These are phyloP conservation scores for Halocaridina rubra DNA, from an alignment of 2,888 invertebrate genomes.

Conservation along the genomic window DNA sequence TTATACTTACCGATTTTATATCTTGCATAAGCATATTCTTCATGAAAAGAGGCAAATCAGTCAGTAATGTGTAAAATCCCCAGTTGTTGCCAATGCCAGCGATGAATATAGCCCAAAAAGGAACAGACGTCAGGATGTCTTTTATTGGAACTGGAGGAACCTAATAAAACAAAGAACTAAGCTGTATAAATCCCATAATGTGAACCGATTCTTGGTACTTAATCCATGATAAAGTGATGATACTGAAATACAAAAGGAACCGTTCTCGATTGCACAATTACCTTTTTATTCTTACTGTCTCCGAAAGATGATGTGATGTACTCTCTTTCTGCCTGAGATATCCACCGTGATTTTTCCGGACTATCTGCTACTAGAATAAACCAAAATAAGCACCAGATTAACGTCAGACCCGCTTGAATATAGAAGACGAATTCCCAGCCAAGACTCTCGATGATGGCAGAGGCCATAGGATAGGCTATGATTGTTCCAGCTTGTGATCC, in stretches of 20 bases:
- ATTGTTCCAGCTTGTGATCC: conserved; percentile 78
- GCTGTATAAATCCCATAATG: background rate
- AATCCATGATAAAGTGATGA: too few species aligned
- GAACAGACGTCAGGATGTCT: conserved; percentile 77
- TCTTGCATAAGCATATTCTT: conserved; percentile 55
- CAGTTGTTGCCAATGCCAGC: conserved; percentile 74
- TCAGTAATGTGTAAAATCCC: conserved; percentile 62
- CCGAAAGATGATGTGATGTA: conserved; percentile 39
- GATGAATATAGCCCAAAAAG: conserved; percentile 85
- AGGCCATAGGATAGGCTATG: conserved; percentile 87
- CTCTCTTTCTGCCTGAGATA: conserved; percentile 32
- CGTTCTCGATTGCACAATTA: too few species aligned
- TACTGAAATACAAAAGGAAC: too few species aligned
- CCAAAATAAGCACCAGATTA: conserved; percentile 54
- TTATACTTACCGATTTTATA: conserved; percentile 40
- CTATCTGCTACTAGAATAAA: conserved; percentile 45
- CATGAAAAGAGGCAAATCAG: conserved; percentile 60
- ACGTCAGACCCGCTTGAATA: conserved; percentile 74
- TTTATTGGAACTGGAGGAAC: conserved; percentile 43
- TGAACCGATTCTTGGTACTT: background rate
- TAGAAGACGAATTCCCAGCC: conserved; percentile 95
- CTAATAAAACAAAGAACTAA: background rate
- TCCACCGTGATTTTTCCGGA: conserved; percentile 7
- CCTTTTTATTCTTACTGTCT: conserved; percentile 36
- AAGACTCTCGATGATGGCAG: conserved; percentile 80